These are phyloP conservation scores for Phalacrocorax aristotelis DNA, from an alignment of 2,113 vertebrate genomes.

Conservation along the genomic window DNA sequence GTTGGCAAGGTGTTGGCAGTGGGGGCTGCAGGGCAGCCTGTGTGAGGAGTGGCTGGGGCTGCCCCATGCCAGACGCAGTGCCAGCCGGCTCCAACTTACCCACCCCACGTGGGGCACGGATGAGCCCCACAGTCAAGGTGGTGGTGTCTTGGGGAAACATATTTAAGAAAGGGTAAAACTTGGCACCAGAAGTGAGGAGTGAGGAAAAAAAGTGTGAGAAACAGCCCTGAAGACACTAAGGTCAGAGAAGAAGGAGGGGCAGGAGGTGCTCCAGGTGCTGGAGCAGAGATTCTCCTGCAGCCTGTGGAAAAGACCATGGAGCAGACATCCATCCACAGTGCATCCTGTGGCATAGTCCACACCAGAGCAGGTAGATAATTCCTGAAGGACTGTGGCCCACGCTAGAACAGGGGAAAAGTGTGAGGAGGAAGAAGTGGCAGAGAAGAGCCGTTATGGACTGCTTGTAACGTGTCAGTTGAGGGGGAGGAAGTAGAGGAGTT, in stretches of 20 bases:
- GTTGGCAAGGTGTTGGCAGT: background rate
- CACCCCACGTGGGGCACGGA: accelerated
- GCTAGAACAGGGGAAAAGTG: background rate
- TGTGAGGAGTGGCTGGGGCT: background rate
- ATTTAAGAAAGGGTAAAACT: background rate
- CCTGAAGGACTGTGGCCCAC: background rate
- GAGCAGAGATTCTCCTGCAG: background rate
- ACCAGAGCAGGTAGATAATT: background rate
- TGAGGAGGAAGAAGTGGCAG: background rate
- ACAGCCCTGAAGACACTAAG: background rate
- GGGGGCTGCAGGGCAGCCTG: background rate
- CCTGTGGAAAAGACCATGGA: background rate
- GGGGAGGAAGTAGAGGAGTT: background rate
- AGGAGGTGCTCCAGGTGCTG: background rate
- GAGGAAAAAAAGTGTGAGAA: background rate
- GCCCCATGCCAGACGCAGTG: accelerated
- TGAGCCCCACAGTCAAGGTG: accelerated
- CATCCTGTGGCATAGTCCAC: background rate
- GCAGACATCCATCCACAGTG: background rate
- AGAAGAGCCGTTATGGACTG: background rate
- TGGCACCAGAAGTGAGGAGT: too few relatives aligned
- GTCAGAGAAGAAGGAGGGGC: background rate
- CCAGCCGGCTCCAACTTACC: accelerated
- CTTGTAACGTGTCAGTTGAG: background rate
- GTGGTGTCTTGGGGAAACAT: background rate